These are phyloP conservation scores for Noctua janthina DNA, from an alignment of 2,888 invertebrate species.

Conservation along the genomic window DNA sequence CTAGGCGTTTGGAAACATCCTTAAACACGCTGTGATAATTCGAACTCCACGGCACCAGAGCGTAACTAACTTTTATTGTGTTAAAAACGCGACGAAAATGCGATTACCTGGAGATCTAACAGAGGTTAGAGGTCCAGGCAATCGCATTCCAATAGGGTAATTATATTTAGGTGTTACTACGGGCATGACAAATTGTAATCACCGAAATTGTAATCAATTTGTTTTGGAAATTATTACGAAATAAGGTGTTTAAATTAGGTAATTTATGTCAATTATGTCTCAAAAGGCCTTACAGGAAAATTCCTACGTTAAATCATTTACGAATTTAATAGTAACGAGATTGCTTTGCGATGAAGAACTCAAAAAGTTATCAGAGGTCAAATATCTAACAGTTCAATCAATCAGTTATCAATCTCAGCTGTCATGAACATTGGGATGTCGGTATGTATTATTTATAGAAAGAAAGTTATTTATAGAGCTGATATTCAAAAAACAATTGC, in stretches of 20 bases:
- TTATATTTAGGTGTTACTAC: not conserved
- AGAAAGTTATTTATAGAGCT: not conserved
- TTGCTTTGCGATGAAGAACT: not conserved
- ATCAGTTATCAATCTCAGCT: constrained; percentile 25
- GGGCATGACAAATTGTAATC: not conserved
- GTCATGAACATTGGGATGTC: not conserved
- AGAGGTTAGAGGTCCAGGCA: not conserved
- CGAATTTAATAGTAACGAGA: not conserved
- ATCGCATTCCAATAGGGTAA: not conserved
- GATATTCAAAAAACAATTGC: not conserved
- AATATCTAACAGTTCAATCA: not conserved
- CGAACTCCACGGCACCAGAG: not conserved
- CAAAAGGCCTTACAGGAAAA: not conserved
- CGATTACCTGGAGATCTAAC: too few species aligned
- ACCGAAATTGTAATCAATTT: not conserved
- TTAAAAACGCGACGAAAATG: not conserved
- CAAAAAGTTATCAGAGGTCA: not conserved
- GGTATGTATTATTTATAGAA: not conserved
- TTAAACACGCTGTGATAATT: not conserved
- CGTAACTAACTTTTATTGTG: not conserved
- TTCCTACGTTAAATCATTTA: not conserved
- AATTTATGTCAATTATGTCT: not conserved
- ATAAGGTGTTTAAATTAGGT: not conserved
- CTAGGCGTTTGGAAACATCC: not conserved
- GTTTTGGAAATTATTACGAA: constrained; percentile 2